Evolutionary conservation across 2,113 vertebrate species (phyloP).

Genomic region (Amphiprion percula): DNA sequence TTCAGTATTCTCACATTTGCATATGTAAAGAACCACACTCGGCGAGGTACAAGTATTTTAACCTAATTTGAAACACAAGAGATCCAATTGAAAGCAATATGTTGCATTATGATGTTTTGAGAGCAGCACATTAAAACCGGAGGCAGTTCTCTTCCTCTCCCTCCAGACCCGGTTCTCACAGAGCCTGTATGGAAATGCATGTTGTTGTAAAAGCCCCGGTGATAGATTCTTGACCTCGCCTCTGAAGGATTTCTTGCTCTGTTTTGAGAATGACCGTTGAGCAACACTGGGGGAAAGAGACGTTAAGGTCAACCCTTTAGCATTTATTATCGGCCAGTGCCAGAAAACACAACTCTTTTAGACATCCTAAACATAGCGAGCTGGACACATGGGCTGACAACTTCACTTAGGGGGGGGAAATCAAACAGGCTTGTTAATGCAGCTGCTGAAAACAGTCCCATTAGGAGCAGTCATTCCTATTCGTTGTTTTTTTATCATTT

Average conservation of each 20-base stretch:
- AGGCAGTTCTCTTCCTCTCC: slow-evolving; percentile 29
- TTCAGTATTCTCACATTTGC: slow-evolving; percentile 62
- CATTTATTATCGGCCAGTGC: slow-evolving; percentile 74
- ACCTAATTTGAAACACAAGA: slow-evolving; percentile 65
- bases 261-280: slow-evolving; percentile 78
- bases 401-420: slow-evolving; percentile 73
- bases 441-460: slow-evolving; percentile 79
- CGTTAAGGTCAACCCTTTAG: slow-evolving; percentile 68
- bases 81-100: slow-evolving; percentile 61
- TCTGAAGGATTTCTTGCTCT: slow-evolving; percentile 69
- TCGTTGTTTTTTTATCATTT: slow-evolving; percentile 73
- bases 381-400: slow-evolving; percentile 76
- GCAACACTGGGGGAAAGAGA: slow-evolving; percentile 65
- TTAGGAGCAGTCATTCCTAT: slow-evolving; percentile 69
- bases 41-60: slow-evolving; percentile 65
- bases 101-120: slow-evolving; percentile 62
- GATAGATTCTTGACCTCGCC: slow-evolving; percentile 78
- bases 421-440: slow-evolving; percentile 80
- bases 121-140: slow-evolving; percentile 35
- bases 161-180: slow-evolving; percentile 61
- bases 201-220: slow-evolving; percentile 60
- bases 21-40: slow-evolving; percentile 70
- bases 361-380: slow-evolving; percentile 73
- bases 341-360: slow-evolving; percentile 80
- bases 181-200: slow-evolving; percentile 63